phyloP scores from a whole-genome alignment of 2,797 vertebrate genomes.

The Tapera naevia region DNA sequence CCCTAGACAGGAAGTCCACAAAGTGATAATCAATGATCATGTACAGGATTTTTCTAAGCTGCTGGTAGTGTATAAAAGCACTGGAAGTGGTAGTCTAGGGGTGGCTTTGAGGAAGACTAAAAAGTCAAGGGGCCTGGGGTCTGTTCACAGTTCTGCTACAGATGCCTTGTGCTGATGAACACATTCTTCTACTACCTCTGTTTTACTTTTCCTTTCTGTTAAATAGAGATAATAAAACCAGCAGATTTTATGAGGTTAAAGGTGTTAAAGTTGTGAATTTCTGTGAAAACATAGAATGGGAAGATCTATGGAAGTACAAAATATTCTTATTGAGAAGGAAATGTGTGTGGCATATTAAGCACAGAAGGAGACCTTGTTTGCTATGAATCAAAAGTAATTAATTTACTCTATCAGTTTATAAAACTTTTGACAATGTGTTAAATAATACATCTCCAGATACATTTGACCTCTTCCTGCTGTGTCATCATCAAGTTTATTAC shows the following conservation, averaged over 20 bases:
- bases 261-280: conserved; percentile 12
- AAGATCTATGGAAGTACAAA: background rate
- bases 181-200: background rate
- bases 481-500: background rate
- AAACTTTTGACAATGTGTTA: background rate
- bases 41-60: background rate
- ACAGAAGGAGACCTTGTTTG: background rate
- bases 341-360: background rate
- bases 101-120: background rate
- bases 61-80: background rate
- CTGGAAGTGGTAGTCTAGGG: background rate
- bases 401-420: background rate
- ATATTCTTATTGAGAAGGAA: background rate
- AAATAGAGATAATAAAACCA: background rate
- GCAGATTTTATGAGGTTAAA: conserved; percentile 8
- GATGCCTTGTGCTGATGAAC: background rate
- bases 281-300: background rate
- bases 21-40: background rate
- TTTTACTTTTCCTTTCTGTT: background rate
- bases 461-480: background rate
- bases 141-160: background rate
- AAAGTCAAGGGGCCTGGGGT: background rate
- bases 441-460: background rate
- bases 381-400: background rate
- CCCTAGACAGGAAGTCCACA: background rate